Conservation (phyloP, 2,797 vertebrate genomes). For the Sebastes aleutianus region DNA sequence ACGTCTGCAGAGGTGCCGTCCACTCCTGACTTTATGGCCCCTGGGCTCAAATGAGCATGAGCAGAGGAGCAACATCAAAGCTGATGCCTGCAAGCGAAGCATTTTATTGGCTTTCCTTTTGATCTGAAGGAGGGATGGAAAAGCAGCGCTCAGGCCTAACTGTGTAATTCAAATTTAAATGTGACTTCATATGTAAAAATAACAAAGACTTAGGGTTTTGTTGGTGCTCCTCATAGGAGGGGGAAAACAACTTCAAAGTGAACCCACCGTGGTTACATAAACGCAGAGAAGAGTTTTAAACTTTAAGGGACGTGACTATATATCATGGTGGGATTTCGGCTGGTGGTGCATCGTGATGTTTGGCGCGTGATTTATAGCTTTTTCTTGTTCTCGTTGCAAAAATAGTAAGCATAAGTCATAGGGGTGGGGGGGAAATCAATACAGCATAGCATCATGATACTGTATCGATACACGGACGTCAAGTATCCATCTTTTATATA, state of each 20-base stretch:
- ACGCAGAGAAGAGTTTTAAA: conserved; percentile 20
- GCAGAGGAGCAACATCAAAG: conserved; percentile 81
- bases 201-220: conserved; percentile 64
- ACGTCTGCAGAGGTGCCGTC: conserved; percentile 41
- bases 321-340: neutral
- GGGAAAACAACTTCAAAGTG: conserved; percentile 63
- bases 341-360: neutral
- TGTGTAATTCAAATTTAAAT: conserved; percentile 77
- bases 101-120: conserved; percentile 82
- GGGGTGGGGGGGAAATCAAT: too few species aligned
- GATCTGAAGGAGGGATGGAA: conserved; percentile 75
- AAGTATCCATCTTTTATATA: too few species aligned
- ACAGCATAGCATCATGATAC: too few species aligned
- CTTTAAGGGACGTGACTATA: neutral
- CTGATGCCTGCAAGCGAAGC: conserved; percentile 71
- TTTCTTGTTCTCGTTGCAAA: neutral
- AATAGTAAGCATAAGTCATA: neutral
- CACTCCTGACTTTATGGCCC: conserved; percentile 54
- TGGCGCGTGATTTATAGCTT: neutral
- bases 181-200: conserved; percentile 65
- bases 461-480: too few species aligned
- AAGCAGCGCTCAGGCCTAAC: conserved; percentile 61
- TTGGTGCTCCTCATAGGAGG: conserved; percentile 26
- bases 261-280: neutral
- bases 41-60: conserved; percentile 64